Evolutionary conservation across 2,888 invertebrate species (phyloP).

Genomic region (Sialis lutaria): DNA sequence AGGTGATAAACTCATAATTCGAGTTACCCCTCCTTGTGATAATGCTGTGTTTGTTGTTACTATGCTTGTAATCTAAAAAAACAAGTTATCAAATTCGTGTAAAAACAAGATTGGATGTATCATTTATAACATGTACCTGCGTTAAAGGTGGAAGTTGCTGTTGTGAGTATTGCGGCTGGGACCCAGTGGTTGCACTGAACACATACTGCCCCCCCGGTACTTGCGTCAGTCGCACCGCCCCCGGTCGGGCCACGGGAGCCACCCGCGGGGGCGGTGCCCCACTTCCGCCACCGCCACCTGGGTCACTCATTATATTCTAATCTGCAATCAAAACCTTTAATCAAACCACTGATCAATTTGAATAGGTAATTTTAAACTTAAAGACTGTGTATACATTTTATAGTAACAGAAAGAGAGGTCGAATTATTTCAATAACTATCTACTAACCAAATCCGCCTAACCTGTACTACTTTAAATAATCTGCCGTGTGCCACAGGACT

Average conservation of each 20-base stretch:
- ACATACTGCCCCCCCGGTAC: slow-evolving; percentile 25
- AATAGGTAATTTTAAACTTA: too few species aligned
- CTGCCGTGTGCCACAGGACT: too few species aligned
- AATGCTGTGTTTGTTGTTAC: slow-evolving; percentile 19
- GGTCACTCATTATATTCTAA: slow-evolving; percentile 25
- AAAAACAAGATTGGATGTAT: neutral
- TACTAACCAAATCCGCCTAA: too few species aligned
- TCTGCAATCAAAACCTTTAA: slow-evolving; percentile 12
- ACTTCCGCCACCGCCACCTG: slow-evolving; percentile 11
- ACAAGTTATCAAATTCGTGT: neutral
- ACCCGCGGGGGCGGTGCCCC: slow-evolving; percentile 18
- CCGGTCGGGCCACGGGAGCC: slow-evolving; percentile 17
- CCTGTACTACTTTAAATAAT: too few species aligned
- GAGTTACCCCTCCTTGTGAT: slow-evolving; percentile 29
- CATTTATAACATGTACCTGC: slow-evolving; percentile 23
- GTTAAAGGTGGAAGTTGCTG: slow-evolving; percentile 27
- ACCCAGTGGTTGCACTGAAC: slow-evolving; percentile 19
- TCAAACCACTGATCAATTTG: too few species aligned
- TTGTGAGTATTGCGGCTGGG: slow-evolving; percentile 11
- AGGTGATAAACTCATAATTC: slow-evolving; percentile 31
- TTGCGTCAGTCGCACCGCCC: slow-evolving; percentile 23
- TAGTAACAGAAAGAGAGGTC: too few species aligned
- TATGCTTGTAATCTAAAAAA: slow-evolving; percentile 16
- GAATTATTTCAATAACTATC: too few species aligned
- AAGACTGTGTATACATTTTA: too few species aligned